These are phyloP conservation scores for Oreochromis niloticus DNA, from an alignment of 2,113 vertebrate genomes.

Conservation along the genomic window DNA sequence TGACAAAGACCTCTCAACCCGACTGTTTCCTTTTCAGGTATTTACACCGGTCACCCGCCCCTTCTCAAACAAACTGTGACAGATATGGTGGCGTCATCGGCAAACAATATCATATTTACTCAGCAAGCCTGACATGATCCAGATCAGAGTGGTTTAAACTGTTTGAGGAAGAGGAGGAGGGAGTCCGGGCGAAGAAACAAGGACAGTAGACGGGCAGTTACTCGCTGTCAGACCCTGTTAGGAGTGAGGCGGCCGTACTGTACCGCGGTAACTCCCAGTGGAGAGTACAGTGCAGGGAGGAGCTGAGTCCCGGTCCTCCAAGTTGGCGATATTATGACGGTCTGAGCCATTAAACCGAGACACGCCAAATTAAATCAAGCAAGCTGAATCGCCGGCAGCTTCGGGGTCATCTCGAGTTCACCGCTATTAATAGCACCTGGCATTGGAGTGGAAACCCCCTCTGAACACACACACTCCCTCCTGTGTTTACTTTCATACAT, in stretches of 20 bases:
- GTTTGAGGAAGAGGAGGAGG: neutral
- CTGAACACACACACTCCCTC: neutral
- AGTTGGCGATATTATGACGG: conserved; percentile 23
- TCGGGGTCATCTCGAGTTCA: conserved; percentile 56
- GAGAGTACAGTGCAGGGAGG: neutral
- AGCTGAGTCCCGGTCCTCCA: neutral
- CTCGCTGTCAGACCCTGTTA: conserved; percentile 42
- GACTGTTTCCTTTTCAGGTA: neutral
- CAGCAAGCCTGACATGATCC: neutral
- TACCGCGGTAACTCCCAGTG: neutral
- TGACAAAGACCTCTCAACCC: neutral
- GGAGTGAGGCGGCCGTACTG: neutral
- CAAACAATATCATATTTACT: neutral
- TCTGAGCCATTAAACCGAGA: conserved; percentile 2
- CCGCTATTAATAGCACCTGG: conserved; percentile 42
- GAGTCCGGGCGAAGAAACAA: neutral
- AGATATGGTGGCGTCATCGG: conserved; percentile 14
- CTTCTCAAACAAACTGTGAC: neutral
- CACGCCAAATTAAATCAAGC: conserved; percentile 37
- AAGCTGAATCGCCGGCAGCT: conserved; percentile 18
- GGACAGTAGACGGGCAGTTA: conserved; percentile 7
- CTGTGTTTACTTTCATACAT: neutral
- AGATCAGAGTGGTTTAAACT: neutral
- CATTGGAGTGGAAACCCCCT: neutral
- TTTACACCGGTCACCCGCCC: neutral